Conservation (phyloP, 2,113 vertebrate species). For the Circaetus gallicus region DNA sequence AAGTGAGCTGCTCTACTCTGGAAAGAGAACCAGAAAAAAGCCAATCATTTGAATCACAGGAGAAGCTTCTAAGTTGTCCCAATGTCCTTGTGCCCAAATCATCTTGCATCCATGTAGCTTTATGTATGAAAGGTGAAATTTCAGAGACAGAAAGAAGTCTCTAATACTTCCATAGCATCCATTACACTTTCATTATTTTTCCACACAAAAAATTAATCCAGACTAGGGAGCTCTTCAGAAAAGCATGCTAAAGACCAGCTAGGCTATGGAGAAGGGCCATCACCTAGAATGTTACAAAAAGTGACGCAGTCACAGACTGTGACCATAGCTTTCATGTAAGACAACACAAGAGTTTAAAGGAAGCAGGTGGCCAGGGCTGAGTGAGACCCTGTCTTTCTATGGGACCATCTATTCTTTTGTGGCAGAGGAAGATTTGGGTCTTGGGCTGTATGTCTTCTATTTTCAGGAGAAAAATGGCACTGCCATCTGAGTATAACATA, state of each 20-base stretch:
- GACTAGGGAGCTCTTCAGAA: not conserved
- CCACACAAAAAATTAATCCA: not conserved
- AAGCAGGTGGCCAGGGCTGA: not conserved
- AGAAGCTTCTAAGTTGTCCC: not conserved
- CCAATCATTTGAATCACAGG: not conserved
- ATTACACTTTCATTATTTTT: not conserved
- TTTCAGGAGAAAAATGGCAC: not conserved
- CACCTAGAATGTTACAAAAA: not conserved
- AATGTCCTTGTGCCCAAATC: not conserved
- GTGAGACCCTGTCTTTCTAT: not conserved
- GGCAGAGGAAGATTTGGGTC: not conserved
- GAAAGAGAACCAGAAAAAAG: not conserved
- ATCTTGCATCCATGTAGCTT: not conserved
- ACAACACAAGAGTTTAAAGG: not conserved
- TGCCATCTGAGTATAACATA: not conserved
- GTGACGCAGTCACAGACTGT: not conserved
- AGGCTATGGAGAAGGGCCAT: not conserved
- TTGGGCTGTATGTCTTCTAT: not conserved
- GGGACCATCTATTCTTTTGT: not conserved
- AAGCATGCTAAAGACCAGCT: not conserved
- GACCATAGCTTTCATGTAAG: not conserved
- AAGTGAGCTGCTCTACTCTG: not conserved
- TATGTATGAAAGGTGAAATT: not conserved
- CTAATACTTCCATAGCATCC: not conserved
- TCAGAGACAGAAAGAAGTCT: not conserved